phyloP scores from a whole-genome alignment of 2,113 vertebrate genomes.

The Bettongia penicillata region DNA sequence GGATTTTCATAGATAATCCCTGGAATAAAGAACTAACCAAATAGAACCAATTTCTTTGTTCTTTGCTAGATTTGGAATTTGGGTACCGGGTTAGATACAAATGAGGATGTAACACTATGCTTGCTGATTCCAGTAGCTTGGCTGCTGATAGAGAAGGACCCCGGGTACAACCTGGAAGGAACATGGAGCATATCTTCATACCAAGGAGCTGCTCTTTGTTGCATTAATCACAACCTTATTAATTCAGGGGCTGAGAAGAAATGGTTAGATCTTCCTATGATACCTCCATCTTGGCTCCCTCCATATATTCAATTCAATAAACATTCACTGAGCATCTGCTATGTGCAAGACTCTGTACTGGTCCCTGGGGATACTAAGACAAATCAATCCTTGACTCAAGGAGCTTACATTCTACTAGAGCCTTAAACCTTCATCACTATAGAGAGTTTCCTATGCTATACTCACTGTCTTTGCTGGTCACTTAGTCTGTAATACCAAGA shows the following conservation, averaged over 20 bases:
- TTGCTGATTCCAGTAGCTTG: neutral
- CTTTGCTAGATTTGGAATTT: constrained; percentile 9
- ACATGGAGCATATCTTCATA: neutral
- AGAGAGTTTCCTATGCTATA: neutral
- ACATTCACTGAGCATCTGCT: neutral
- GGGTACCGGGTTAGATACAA: constrained; percentile 18
- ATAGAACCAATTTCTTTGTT: neutral
- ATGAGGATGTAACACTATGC: constrained; percentile 19
- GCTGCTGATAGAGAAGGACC: neutral
- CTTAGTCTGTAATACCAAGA: neutral
- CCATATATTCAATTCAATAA: neutral
- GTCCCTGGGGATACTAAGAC: neutral
- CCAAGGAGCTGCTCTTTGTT: constrained; percentile 5
- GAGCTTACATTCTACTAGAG: neutral
- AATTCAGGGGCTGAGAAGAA: neutral
- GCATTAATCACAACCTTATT: neutral
- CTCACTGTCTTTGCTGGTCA: neutral
- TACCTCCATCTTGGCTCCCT: neutral
- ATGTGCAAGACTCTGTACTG: neutral
- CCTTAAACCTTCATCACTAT: neutral
- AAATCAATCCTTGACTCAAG: neutral
- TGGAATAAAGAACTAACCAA: constrained; percentile 5
- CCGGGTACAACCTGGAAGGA: neutral
- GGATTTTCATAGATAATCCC: constrained; percentile 33
- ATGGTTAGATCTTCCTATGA: neutral